Evolutionary conservation across 2,113 vertebrate genomes (phyloP), one percentile per base, ranked within the genome.

Genomic region (Istiophorus platypterus): DNA sequence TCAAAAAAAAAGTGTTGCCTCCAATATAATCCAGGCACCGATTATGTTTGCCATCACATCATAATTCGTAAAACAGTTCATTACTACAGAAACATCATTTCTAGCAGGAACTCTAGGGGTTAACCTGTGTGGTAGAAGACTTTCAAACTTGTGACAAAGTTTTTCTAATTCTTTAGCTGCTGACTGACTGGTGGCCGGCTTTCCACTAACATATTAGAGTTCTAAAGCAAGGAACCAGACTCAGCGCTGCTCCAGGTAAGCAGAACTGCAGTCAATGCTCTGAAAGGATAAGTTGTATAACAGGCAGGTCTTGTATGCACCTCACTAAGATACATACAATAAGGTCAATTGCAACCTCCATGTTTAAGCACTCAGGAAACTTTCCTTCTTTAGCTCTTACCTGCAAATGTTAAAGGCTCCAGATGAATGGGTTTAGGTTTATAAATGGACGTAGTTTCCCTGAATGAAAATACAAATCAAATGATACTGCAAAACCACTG

Each of bases 391-490:
- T 42, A 4, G 26, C 20, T 39, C 42, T 4, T n/a, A 12, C 20
- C 34, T 61, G 58, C 15, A 17, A 5, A 5, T n/a, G 9, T 14
- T 51, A 7, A 56, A 70, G 27, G 34, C 4, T 27, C 29, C 18
- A 49, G 45, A 59, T n/a, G 13, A 47, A 24, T 61, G n/a, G 59
- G 26, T 61, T 42, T 4, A 18, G 7, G 13, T 31, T 22, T 17
- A 57, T 58, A 34, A 22, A 47, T 52, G 13, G 17, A 49, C 2
- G 5, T 5, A 2, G 7, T 61, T 7, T 31, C 9, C 57, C 29
- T 63, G 37, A 20, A 49, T 22, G 27, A 74, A 51, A 65, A 73
- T 39, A 37, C 24, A 59, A 66, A 72, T 61, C 11, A 47, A 61
- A 34, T 42, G 20, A 20, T 26, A 31, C 41, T 15, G 15, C 20